Conservation (phyloP, 2,113 vertebrate genomes). For the Rousettus leschenaultii region DNA sequence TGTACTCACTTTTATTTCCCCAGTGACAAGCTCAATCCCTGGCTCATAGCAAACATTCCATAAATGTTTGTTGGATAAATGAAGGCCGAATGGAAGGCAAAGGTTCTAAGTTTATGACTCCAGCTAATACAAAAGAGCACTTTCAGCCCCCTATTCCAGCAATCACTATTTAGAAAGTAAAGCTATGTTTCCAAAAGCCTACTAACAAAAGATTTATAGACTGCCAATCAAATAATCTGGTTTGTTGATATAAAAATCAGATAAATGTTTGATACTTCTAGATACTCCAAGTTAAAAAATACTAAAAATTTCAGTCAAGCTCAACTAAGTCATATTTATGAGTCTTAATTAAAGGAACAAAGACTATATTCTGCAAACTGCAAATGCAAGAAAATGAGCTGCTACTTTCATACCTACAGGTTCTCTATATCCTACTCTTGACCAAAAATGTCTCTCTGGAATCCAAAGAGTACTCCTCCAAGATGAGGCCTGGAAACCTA, state of each 20-base stretch:
- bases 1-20: neutral
- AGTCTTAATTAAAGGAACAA: neutral
- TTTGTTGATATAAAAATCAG: slow-evolving; percentile 16
- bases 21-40: neutral
- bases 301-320: slow-evolving; percentile 17
- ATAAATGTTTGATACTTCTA: neutral
- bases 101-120: neutral
- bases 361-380: neutral
- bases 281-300: slow-evolving; percentile 8
- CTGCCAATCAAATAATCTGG: neutral
- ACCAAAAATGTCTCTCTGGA: neutral
- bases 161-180: neutral
- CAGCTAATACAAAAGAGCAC: neutral
- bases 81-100: neutral
- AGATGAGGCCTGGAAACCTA: neutral
- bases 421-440: neutral
- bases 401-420: neutral
- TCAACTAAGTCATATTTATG: slow-evolving; percentile 35
- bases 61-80: neutral
- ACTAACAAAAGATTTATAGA: neutral
- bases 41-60: neutral
- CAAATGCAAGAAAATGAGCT: neutral
- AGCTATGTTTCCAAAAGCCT: neutral
- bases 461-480: neutral
- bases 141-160: neutral